These are phyloP conservation scores for Aptenodytes patagonicus DNA, from an alignment of 2,113 vertebrate genomes.

Conservation along the genomic window DNA sequence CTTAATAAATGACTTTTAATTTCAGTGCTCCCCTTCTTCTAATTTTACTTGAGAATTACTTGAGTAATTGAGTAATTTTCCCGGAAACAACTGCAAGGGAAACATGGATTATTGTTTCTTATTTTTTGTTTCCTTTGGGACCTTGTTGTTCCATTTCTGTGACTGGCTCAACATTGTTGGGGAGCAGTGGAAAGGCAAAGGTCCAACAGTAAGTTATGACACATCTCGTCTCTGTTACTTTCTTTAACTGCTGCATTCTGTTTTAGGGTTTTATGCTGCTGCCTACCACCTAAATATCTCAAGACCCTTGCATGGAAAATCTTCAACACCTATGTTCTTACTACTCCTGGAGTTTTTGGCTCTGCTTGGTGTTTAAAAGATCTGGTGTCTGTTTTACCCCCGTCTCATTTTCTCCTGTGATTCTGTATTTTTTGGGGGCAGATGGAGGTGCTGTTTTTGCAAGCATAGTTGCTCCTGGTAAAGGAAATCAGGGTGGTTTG, in stretches of 20 bases:
- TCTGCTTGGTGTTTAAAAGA: neutral
- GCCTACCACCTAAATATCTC: neutral
- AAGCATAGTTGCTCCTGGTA: neutral
- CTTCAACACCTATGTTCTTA: neutral
- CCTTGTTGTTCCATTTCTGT: neutral
- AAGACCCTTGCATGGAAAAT: neutral
- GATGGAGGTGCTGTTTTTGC: neutral
- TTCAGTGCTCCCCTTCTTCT: neutral
- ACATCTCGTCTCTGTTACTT: neutral
- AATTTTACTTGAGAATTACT: neutral
- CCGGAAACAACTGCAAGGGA: neutral
- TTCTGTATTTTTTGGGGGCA: neutral
- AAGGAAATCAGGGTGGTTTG: neutral
- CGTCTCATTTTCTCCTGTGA: neutral
- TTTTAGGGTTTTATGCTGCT: neutral
- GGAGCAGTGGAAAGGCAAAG: neutral
- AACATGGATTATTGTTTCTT: too few relatives aligned
- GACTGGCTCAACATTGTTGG: rapidly evolving
- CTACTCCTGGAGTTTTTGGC: neutral
- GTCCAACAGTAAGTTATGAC: neutral
- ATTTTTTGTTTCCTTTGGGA: neutral
- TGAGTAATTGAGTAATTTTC: neutral
- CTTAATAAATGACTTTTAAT: neutral
- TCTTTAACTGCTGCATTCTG: neutral
- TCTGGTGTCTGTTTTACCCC: neutral